Evolutionary conservation across 2,888 invertebrate species (phyloP).

Genomic region (Neoscelio sp.): DNA sequence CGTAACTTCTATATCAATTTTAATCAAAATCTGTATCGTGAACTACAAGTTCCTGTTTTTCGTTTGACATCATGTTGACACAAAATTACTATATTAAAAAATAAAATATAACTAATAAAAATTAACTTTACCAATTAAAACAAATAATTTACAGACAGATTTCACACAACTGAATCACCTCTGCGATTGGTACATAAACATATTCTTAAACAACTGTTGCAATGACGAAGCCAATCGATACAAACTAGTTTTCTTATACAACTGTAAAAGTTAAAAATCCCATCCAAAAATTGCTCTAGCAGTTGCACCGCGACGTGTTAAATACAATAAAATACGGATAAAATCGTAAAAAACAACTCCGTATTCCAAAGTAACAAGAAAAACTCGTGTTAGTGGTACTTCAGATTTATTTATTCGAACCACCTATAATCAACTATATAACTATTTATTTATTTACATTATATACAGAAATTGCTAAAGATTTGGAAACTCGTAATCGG

Average conservation of each 20-base stretch:
- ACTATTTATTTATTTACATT: constrained; percentile 81
- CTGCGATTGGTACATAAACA: constrained; percentile 83
- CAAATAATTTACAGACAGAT: constrained; percentile 68
- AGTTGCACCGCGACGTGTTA: constrained; percentile 60
- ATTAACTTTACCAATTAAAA: neutral
- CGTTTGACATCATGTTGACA: neutral
- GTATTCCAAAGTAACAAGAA: constrained; percentile 42
- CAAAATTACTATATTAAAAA: too few species aligned
- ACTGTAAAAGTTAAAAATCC: constrained; percentile 47
- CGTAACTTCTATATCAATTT: too few species aligned
- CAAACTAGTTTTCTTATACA: constrained; percentile 84
- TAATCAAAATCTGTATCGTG: too few species aligned
- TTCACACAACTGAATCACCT: constrained; percentile 80
- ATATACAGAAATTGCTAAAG: constrained; percentile 78
- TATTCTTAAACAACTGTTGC: constrained; percentile 82
- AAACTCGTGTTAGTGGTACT: constrained; percentile 27
- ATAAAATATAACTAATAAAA: neutral
- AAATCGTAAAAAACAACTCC: constrained; percentile 39
- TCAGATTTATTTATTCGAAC: constrained; percentile 75
- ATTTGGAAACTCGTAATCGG: constrained; percentile 71
- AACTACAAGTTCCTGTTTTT: too few species aligned
- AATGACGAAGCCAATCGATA: constrained; percentile 82
- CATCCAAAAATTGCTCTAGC: constrained; percentile 47
- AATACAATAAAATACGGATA: constrained; percentile 45
- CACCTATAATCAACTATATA: constrained; percentile 75